Conservation (phyloP, 2,113 vertebrate genomes). For the Alosa alosa region DNA sequence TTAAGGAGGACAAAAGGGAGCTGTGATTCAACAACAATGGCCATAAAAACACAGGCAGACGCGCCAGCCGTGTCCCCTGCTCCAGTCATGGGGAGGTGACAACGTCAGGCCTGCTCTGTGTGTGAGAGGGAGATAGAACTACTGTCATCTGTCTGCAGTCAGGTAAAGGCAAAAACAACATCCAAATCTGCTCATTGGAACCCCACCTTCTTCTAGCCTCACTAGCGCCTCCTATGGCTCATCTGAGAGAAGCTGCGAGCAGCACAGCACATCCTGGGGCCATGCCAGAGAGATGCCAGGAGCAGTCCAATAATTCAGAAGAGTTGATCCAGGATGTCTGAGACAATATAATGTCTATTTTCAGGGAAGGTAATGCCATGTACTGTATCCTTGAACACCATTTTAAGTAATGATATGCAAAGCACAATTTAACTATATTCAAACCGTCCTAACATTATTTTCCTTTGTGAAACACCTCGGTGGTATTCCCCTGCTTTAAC, state of each 20-base stretch:
- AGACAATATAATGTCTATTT: not conserved
- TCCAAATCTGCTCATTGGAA: not conserved
- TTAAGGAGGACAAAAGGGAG: not conserved
- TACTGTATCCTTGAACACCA: not conserved
- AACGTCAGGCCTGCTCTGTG: not conserved
- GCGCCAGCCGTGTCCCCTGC: not conserved
- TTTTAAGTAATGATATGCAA: not conserved
- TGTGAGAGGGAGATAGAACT: not conserved
- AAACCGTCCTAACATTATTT: no score
- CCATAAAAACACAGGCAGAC: not conserved
- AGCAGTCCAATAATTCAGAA: not conserved
- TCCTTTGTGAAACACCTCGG: no score
- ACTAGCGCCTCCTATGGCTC: not conserved
- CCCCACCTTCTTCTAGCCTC: not conserved
- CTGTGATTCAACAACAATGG: not conserved
- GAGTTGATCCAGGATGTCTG: not conserved
- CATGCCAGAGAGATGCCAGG: not conserved
- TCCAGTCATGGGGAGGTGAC: not conserved
- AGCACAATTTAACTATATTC: not conserved
- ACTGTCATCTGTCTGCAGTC: not conserved
- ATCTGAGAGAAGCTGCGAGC: not conserved
- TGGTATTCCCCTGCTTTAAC: no score
- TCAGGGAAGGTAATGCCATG: not conserved
- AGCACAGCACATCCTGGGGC: not conserved
- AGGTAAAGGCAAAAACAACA: not conserved